Evolutionary conservation across 92 coral and sea anemone species (phyloP).

Genomic region (Galaxea fascicularis): DNA sequence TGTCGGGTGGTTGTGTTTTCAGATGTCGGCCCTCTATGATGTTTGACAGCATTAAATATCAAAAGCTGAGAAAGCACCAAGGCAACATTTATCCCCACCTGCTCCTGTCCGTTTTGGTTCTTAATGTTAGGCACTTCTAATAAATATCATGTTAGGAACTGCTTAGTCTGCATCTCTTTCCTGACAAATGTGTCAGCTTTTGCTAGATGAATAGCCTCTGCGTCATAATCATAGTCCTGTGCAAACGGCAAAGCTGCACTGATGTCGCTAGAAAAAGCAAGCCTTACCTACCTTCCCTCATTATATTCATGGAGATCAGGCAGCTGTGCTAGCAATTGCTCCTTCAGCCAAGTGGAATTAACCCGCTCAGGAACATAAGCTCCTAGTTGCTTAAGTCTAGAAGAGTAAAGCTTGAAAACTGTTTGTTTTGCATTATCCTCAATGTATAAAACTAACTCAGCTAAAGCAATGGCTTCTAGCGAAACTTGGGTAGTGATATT

Average conservation of each 20-base stretch:
- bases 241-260: constrained; percentile 6
- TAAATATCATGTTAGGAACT: constrained; percentile 44
- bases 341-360: no score
- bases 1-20: constrained; percentile 3
- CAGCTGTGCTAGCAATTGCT: no score
- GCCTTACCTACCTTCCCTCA: no score
- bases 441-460: not conserved
- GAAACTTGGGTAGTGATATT: no score
- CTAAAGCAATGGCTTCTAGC: not conserved
- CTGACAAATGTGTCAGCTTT: not conserved
- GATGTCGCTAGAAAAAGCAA: constrained; percentile 4
- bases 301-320: no score
- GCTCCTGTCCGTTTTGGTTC: constrained; percentile 48
- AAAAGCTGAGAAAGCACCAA: constrained; percentile 26
- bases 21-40: constrained; percentile 2
- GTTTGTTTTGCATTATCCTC: not conserved
- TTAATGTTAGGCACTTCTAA: constrained; percentile 51
- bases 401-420: no score
- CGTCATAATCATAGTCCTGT: constrained; percentile 1
- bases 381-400: no score
- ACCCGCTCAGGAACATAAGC: no score
- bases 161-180: constrained; percentile 37
- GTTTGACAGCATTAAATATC: constrained; percentile 18
- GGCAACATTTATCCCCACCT: constrained; percentile 22
- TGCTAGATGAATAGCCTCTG: not conserved